Percentiles rank a stretch among this genome's conserved stretches.
phyloP scores from a whole-genome alignment of 2,113 vertebrate species.

The Carlito syrichta region DNA sequence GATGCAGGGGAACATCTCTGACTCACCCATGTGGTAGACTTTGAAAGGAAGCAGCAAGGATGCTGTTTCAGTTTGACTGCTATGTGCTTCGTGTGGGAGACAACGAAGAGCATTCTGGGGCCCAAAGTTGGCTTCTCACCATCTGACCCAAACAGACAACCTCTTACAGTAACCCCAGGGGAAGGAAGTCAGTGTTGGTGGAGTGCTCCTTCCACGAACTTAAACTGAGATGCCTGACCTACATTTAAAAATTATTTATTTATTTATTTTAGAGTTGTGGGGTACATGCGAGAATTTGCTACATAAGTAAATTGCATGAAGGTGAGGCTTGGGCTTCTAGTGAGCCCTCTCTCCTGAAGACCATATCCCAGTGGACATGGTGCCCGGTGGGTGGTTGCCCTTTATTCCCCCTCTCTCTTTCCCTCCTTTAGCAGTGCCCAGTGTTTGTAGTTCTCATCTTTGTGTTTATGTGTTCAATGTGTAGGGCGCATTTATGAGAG shows the following conservation, averaged over 20 bases:
- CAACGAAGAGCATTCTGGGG: not conserved
- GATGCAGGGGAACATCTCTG: slow-evolving; percentile 28
- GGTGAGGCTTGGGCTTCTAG: too few species aligned
- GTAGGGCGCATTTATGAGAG: too few species aligned
- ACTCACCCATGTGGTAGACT: slow-evolving; percentile 9
- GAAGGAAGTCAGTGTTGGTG: slow-evolving; percentile 61
- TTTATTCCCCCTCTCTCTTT: too few species aligned
- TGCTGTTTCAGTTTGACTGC: slow-evolving; percentile 71
- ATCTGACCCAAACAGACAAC: not conserved
- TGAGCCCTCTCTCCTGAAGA: too few species aligned
- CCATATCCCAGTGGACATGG: too few species aligned
- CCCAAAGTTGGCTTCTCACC: slow-evolving; percentile 36
- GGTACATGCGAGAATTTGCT: too few species aligned
- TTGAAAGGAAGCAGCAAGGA: slow-evolving; percentile 6
- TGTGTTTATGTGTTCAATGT: too few species aligned
- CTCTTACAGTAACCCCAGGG: slow-evolving; percentile 73
- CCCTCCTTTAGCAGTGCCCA: too few species aligned
- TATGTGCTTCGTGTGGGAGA: slow-evolving; percentile 35
- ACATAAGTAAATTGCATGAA: too few species aligned
- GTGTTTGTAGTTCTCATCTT: too few species aligned
- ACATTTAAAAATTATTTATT: slow-evolving; percentile 61
- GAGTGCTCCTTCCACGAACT: slow-evolving; percentile 57
- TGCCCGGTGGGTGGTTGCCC: too few species aligned
- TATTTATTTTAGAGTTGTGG: too few species aligned
- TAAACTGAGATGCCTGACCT: slow-evolving; percentile 64